These are phyloP conservation scores for human (Homo sapiens) DNA, from an alignment of 2,113 vertebrate genomes.

Conservation along the genomic window GRCh38 chr2:54278501-54279000, in stretches of 20 bases:
- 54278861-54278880: background rate
- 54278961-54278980: background rate
- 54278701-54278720: background rate
- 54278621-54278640: background rate
- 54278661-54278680: background rate
- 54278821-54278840: background rate
- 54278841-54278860: background rate
- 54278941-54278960: background rate
- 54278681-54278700: background rate
- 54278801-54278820: background rate
- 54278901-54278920: background rate
- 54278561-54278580: background rate
- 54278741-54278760: background rate
- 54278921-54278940: background rate
- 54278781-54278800: background rate
- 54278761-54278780: background rate
- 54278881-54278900: background rate
- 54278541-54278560: background rate
- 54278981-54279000: background rate
- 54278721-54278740: background rate
- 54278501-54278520: background rate
- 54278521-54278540: background rate
- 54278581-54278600: background rate
- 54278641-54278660: background rate
- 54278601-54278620: background rate